Evolutionary conservation across 2,113 vertebrate genomes (phyloP).

Genomic region (Beaufortia kweichowensis): DNA sequence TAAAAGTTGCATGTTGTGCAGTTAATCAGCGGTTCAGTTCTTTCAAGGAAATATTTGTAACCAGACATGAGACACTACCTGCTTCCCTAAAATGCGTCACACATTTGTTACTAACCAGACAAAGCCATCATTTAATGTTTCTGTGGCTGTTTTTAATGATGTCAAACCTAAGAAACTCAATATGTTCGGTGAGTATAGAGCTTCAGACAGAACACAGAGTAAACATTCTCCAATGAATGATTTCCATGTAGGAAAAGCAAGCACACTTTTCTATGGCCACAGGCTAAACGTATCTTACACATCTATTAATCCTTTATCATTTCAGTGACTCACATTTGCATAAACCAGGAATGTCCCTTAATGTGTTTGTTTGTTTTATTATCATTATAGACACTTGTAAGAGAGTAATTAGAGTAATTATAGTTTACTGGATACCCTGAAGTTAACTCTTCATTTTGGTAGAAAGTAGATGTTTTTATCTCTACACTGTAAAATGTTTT

Average conservation of each 20-base stretch:
- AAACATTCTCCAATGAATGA: slow-evolving; percentile 29
- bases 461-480: no score
- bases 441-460: no score
- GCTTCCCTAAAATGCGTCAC: no score
- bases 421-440: no score
- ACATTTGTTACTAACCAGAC: background rate
- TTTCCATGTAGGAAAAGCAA: slow-evolving; percentile 3
- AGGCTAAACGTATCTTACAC: background rate
- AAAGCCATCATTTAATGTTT: no score
- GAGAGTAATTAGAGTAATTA: background rate
- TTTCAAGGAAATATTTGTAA: no score
- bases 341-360: background rate
- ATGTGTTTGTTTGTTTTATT: background rate
- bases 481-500: no score
- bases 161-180: background rate
- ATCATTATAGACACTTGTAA: background rate
- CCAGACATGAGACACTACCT: no score
- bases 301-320: background rate
- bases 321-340: background rate
- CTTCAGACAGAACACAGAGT: background rate
- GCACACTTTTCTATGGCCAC: background rate
- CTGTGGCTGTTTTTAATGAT: background rate
- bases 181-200: background rate
- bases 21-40: no score
- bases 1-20: background rate